These are phyloP conservation scores for Cephalopterus ornatus DNA, from an alignment of 2,113 vertebrate species.

Conservation along the genomic window DNA sequence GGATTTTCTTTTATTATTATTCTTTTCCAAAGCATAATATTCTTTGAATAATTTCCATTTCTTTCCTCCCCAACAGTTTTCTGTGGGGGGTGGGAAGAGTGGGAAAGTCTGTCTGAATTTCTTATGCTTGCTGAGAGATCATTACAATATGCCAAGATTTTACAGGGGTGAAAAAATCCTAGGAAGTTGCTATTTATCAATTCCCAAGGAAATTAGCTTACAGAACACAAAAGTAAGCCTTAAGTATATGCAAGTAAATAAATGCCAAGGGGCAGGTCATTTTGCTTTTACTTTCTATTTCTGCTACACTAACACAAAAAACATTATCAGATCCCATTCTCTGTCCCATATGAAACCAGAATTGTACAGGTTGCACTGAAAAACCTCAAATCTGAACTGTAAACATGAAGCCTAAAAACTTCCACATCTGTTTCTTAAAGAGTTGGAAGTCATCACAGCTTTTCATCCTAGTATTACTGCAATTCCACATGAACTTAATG, in stretches of 20 bases:
- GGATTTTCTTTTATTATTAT: background rate
- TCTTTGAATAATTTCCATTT: too few species aligned
- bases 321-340: background rate
- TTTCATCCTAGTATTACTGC: background rate
- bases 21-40: background rate
- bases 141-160: background rate
- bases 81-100: background rate
- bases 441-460: background rate
- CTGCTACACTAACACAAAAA: background rate
- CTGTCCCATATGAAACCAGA: background rate
- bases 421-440: background rate
- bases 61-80: background rate
- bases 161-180: conserved; percentile 12
- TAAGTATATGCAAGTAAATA: conserved; percentile 8
- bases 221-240: background rate
- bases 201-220: conserved; percentile 38
- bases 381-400: background rate
- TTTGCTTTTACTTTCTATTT: conserved; percentile 42
- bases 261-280: background rate
- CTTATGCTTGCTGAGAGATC: background rate
- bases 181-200: conserved; percentile 45
- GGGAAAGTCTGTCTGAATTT: background rate
- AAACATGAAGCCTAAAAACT: background rate
- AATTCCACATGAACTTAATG: background rate
- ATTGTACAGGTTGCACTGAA: background rate